Conservation (phyloP, 2,797 vertebrate genomes). For the Chromobotia macracanthus region DNA sequence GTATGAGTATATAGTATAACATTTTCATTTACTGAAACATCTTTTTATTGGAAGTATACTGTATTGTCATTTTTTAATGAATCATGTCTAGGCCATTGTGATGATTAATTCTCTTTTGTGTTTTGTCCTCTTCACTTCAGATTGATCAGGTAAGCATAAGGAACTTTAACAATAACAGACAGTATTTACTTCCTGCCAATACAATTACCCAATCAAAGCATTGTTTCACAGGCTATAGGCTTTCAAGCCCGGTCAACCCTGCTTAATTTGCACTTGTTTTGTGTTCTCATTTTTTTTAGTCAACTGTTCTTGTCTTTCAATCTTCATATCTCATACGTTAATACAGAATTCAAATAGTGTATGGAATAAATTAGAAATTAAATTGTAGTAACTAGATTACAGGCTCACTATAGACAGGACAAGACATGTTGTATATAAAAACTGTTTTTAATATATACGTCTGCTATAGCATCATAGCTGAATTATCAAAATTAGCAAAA, state of each 20-base stretch:
- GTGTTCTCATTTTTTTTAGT: conserved; percentile 10
- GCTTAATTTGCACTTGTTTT: neutral
- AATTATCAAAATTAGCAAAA: too few relatives aligned
- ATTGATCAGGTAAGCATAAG: conserved; percentile 29
- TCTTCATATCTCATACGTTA: neutral
- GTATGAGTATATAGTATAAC: neutral
- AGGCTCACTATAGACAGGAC: neutral
- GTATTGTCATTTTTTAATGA: neutral
- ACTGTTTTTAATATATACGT: neutral
- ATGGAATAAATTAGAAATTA: neutral
- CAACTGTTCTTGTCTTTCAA: neutral
- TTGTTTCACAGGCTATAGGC: neutral
- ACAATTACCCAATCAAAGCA: conserved; percentile 41
- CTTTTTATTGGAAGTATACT: neutral
- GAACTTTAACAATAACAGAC: conserved; percentile 24
- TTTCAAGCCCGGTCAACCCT: neutral
- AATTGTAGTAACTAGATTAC: conserved; percentile 9
- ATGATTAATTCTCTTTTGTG: conserved; percentile 1
- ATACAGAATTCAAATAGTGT: neutral
- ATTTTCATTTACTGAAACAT: too few relatives aligned
- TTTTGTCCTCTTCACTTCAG: conserved; percentile 4
- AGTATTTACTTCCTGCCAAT: conserved; percentile 38
- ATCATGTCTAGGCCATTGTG: neutral
- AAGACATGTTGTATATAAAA: too few relatives aligned
- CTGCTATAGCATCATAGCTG: neutral